A percentile compares a stretch with the other conserved stretches of the same genome.
These are phyloP conservation scores for Drosophila neocordata DNA, from an alignment of 1,140 invertebrate genomes.

Conservation along the genomic window DNA sequence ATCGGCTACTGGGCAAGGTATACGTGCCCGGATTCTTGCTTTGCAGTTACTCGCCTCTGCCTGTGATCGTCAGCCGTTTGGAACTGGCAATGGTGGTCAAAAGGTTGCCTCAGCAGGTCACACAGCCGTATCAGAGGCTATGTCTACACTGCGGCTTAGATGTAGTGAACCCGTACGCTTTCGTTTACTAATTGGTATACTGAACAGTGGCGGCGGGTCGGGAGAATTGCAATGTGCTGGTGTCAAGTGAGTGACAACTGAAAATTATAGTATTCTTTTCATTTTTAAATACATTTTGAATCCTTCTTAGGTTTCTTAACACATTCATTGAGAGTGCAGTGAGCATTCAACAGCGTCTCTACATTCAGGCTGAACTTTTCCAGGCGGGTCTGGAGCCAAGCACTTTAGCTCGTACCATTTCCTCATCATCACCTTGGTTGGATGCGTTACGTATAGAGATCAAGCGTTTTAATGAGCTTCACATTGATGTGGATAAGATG, in stretches of 20 bases:
- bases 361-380: slow-evolving; percentile 94
- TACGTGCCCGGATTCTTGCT: slow-evolving; percentile 75
- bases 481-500: slow-evolving; percentile 88
- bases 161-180: slow-evolving; percentile 96
- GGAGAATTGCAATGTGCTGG: slow-evolving; percentile 91
- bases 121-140: slow-evolving; percentile 92
- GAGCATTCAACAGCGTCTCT: slow-evolving; percentile 89
- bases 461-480: slow-evolving; percentile 87
- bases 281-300: neutral
- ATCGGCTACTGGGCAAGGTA: slow-evolving; percentile 84
- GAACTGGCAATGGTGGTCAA: slow-evolving; percentile 70
- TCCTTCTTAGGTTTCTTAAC: slow-evolving; percentile 87
- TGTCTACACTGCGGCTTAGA: slow-evolving; percentile 93
- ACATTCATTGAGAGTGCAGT: slow-evolving; percentile 90
- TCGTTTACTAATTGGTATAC: slow-evolving; percentile 93
- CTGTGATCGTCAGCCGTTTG: slow-evolving; percentile 86
- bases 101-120: slow-evolving; percentile 85
- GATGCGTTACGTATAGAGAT: slow-evolving; percentile 87
- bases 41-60: slow-evolving; percentile 89
- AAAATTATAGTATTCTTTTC: no score
- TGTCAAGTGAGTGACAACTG: slow-evolving; percentile 84
- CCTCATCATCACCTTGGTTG: slow-evolving; percentile 83
- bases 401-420: slow-evolving; percentile 86
- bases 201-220: slow-evolving; percentile 87
- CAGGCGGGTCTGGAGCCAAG: slow-evolving; percentile 91